Base-by-base conservation (phyloP, 2,888 invertebrate species). In the Quadriops clusia region DNA sequence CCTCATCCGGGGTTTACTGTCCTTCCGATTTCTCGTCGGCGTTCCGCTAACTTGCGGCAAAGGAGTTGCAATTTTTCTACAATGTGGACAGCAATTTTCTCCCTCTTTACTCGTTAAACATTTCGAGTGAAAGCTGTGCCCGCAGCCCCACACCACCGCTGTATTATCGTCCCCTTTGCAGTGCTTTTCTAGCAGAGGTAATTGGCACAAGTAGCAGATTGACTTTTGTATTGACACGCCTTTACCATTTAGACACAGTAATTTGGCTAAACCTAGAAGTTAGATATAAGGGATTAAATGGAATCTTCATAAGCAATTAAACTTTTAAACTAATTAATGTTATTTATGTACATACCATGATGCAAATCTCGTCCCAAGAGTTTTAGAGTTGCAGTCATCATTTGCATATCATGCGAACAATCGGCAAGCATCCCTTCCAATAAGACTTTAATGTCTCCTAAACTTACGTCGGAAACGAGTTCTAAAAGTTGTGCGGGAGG, bases 321-420 rank as follows among this genome's bases (percentile, higher is more conserved):
- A n/a, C n/a, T n/a, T n/a, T n/a, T n/a, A n/a, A n/a, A n/a, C n/a
- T n/a, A n/a, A n/a, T 8, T 2, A 20, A 15, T 21, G 5, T 5
- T 21, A 21, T 10, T 10, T n/a, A n/a, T 25, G 10, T 10, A 20
- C 21, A 47, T 47, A 61, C 62, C 50, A 30, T 63, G 61, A 49
- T 80, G 81, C 28, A 84, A 64, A 60, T 84, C 81, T 30, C 71
- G 64, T 43, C 79, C 74, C 22, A 80, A 62, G 22, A 79, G 60
- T 38, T 70, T 70, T 24, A 75, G 70, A 3, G 77, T 75, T 0
- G 76, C 74, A 41, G 72, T 68, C 42, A 83, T 65, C 45, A 83
- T 65, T 25, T 77, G 70, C 49, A 77, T 73, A 53, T 86, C 82
- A 50, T 81, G 80, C 17, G 72, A 70, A 37, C 81, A 83, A 46